Evolutionary conservation across 2,888 invertebrate species (phyloP).

Genomic region (Sarcophaga carnaria): DNA sequence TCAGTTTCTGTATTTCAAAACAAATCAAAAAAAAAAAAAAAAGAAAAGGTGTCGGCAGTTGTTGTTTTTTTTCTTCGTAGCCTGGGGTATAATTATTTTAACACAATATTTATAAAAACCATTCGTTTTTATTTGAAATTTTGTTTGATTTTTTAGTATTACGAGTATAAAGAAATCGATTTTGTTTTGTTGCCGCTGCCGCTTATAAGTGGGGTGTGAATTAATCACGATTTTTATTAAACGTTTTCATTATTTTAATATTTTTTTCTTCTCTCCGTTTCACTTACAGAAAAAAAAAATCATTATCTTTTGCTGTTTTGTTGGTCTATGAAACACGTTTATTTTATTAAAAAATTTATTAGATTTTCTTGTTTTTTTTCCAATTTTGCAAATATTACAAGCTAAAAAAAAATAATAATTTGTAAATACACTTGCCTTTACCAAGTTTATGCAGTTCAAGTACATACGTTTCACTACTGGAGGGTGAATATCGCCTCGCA

Average conservation of each 20-base stretch:
- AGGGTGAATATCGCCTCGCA: no score
- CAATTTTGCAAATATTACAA: neutral
- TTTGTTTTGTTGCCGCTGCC: neutral
- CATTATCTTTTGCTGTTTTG: conserved; percentile 40
- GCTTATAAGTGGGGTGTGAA: conserved; percentile 67
- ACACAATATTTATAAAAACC: conserved; percentile 64
- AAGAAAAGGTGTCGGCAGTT: conserved; percentile 39
- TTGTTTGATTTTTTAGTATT: conserved; percentile 15
- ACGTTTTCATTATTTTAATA: conserved; percentile 65
- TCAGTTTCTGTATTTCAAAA: conserved; percentile 7
- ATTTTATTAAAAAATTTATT: conserved; percentile 49
- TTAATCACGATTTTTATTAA: conserved; percentile 71
- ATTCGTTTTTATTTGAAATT: conserved; percentile 20
- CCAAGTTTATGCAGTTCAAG: no score
- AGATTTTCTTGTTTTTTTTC: conserved; percentile 23
- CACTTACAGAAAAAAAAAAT: neutral
- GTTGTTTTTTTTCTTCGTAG: conserved; percentile 29
- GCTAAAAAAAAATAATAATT: no score
- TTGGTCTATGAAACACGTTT: conserved; percentile 56
- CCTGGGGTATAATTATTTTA: conserved; percentile 66
- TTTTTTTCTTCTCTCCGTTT: neutral
- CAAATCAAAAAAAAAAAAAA: no score
- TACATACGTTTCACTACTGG: no score
- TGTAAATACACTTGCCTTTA: no score
- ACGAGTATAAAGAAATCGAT: neutral